Conservation (phyloP, 2,797 vertebrate genomes). For the Tangara arthus region DNA sequence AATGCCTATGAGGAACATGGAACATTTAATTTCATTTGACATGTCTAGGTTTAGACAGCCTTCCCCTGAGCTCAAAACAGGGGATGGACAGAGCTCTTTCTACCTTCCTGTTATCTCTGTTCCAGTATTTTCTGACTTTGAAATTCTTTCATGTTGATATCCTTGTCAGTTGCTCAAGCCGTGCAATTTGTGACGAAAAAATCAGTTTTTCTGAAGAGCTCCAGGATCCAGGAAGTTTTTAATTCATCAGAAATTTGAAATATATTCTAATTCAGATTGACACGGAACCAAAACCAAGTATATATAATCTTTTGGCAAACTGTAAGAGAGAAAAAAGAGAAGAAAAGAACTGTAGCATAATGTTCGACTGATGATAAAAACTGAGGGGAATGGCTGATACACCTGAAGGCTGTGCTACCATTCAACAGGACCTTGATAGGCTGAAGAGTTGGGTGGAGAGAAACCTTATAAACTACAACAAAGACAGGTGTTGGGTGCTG, state of each 20-base stretch:
- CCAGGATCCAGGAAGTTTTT: neutral
- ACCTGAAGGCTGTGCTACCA: neutral
- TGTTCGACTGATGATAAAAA: neutral
- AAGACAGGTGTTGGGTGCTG: neutral
- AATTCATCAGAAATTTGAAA: neutral
- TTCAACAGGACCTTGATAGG: neutral
- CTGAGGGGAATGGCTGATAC: neutral
- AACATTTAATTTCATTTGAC: neutral
- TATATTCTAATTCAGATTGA: neutral
- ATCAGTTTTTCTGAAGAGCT: neutral
- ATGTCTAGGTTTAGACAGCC: neutral
- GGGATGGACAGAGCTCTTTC: neutral
- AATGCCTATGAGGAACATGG: fast-evolving
- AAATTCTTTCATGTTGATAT: neutral
- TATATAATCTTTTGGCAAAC: neutral
- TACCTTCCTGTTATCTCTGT: neutral
- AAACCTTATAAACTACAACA: neutral
- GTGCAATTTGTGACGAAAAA: neutral
- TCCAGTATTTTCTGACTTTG: neutral
- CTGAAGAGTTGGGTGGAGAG: neutral
- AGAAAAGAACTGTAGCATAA: neutral
- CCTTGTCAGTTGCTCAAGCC: neutral
- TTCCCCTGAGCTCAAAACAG: neutral
- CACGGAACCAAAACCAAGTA: neutral
- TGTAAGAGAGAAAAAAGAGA: neutral